Evolutionary conservation across 2,888 invertebrate genomes (phyloP).

Genomic region (Drosophila kanekoi): DNA sequence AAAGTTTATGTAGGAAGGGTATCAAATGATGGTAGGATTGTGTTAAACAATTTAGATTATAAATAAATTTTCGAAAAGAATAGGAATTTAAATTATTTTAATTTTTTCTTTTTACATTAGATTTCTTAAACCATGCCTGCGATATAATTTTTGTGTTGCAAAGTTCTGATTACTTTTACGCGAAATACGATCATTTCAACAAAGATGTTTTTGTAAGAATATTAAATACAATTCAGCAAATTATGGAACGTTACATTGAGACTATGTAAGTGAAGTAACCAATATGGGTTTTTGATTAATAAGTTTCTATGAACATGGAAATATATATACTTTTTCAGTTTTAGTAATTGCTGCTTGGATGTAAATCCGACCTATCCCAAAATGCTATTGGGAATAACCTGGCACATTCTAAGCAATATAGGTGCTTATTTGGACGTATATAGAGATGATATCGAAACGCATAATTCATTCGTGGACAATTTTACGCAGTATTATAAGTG

Average conservation of each 20-base stretch:
- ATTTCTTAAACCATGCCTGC: slow-evolving; percentile 59
- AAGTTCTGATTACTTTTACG: slow-evolving; percentile 5
- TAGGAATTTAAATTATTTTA: background rate
- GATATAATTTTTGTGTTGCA: slow-evolving; percentile 42
- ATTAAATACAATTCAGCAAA: slow-evolving; percentile 10
- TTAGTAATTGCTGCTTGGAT: slow-evolving; percentile 10
- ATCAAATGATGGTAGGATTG: too few species aligned
- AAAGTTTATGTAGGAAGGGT: too few species aligned
- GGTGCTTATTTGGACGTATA: background rate
- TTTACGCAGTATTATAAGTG: slow-evolving; percentile 38
- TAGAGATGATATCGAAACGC: slow-evolving; percentile 21
- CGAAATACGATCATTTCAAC: background rate
- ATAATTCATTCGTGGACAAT: slow-evolving; percentile 23
- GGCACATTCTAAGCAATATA: slow-evolving; percentile 18
- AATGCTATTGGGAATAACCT: slow-evolving; percentile 20
- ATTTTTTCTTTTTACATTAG: slow-evolving; percentile 33
- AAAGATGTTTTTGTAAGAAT: slow-evolving; percentile 4
- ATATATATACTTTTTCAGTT: background rate
- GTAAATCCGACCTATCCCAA: slow-evolving; percentile 18
- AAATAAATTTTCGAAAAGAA: too few species aligned
- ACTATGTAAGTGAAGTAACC: slow-evolving; percentile 19
- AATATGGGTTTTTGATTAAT: background rate
- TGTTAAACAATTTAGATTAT: too few species aligned
- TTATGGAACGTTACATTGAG: slow-evolving; percentile 23
- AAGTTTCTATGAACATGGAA: too few species aligned